Evolutionary conservation across 2,113 vertebrate genomes (phyloP).

Genomic region (Rynchops niger): DNA sequence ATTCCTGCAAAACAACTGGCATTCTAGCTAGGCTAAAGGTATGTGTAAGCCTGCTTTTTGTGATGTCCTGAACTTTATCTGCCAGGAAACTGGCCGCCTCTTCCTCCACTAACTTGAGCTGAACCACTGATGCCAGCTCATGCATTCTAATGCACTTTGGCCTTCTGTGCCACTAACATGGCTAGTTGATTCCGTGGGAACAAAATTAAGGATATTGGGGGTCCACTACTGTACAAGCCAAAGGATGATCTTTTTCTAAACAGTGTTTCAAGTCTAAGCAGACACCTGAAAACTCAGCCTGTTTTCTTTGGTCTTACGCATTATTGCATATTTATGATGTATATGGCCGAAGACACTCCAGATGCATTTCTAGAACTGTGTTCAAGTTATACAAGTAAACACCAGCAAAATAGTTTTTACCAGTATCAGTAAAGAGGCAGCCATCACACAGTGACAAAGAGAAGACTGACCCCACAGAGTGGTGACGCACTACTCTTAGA

Average conservation of each 20-base stretch:
- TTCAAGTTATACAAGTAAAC: constrained; percentile 23
- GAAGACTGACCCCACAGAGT: neutral
- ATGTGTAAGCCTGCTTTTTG: neutral
- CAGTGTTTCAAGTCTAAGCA: neutral
- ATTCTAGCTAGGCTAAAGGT: neutral
- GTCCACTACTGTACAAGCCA: neutral
- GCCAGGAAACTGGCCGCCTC: neutral
- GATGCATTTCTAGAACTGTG: neutral
- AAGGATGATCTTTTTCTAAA: neutral
- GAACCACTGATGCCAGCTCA: neutral
- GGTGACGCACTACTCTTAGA: neutral
- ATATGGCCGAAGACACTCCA: neutral
- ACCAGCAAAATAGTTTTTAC: constrained; percentile 25
- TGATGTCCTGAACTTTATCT: neutral
- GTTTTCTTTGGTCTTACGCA: neutral
- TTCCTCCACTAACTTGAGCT: neutral
- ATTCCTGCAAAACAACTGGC: neutral
- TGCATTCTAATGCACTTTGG: neutral
- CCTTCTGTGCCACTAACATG: neutral
- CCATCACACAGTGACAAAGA: neutral
- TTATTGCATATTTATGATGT: neutral
- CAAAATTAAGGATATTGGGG: neutral
- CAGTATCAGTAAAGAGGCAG: neutral
- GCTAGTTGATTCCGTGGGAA: neutral
- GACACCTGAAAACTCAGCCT: neutral